phyloP scores from a whole-genome alignment of 2,113 vertebrate genomes.

The Corydoras maculifer region DNA sequence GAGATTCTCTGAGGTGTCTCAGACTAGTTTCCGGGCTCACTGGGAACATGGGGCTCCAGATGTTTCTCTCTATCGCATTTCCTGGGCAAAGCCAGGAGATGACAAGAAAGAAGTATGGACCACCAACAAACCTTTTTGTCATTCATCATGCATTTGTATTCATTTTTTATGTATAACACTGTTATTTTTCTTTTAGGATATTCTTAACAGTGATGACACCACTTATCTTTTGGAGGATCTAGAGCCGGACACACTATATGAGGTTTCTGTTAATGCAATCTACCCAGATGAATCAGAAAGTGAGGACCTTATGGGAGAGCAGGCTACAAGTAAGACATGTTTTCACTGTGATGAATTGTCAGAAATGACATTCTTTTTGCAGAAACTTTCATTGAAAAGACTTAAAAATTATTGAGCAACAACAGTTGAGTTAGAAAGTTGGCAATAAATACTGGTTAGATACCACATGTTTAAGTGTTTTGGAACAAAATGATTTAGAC shows the following conservation, averaged over 20 bases:
- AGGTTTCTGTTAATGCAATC: constrained; percentile 87
- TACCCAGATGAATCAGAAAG: constrained; percentile 98
- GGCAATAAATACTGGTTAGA: no score
- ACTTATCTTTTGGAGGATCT: constrained; percentile 76
- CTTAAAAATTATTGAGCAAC: no score
- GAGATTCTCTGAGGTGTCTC: constrained; percentile 76
- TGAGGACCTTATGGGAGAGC: constrained; percentile 80
- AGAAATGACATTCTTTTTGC: not conserved
- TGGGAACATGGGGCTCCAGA: constrained; percentile 96
- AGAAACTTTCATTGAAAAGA: no score
- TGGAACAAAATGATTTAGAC: no score
- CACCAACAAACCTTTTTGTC: not conserved
- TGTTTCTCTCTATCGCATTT: constrained; percentile 86
- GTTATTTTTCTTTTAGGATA: constrained; percentile 63
- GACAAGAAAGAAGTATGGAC: constrained; percentile 60
- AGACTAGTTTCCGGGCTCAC: constrained; percentile 79
- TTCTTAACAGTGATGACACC: constrained; percentile 82
- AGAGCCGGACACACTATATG: constrained; percentile 81
- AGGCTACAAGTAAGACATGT: constrained; percentile 80
- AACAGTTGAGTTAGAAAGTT: no score
- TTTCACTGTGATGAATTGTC: not conserved
- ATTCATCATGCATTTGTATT: no score
- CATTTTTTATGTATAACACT: no score
- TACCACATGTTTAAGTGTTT: no score
- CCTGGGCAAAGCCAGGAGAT: constrained; percentile 75